These are phyloP conservation scores for Oasisia sp. DNA, from an alignment of 2,888 invertebrate genomes.

Conservation along the genomic window DNA sequence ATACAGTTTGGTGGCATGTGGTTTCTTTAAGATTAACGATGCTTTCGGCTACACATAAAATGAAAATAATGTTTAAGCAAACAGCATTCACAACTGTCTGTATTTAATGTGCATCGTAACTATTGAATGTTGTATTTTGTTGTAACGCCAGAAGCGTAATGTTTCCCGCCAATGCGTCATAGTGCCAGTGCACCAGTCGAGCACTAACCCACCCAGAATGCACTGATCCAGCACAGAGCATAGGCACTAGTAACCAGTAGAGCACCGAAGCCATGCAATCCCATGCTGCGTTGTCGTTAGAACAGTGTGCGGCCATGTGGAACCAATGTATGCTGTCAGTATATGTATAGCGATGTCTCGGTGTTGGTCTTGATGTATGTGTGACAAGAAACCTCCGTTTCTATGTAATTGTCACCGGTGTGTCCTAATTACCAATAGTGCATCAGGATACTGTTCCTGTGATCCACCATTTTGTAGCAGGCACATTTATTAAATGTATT, in stretches of 20 bases:
- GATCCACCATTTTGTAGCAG: neutral
- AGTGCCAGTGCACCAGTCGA: neutral
- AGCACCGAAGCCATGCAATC: neutral
- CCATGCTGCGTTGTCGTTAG: neutral
- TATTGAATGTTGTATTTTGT: neutral
- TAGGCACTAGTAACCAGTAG: neutral
- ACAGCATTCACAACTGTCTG: neutral
- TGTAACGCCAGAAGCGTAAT: neutral
- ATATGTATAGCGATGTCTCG: neutral
- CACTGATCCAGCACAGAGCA: neutral
- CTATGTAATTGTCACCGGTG: neutral
- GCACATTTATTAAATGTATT: neutral
- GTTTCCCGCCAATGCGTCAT: neutral
- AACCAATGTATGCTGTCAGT: too few relatives aligned
- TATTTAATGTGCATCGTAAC: neutral
- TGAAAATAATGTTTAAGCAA: neutral
- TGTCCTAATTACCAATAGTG: neutral
- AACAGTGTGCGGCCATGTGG: neutral
- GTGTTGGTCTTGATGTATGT: neutral
- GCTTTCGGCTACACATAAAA: neutral
- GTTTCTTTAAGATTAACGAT: neutral
- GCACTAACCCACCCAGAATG: neutral
- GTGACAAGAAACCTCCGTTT: neutral
- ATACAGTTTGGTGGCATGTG: neutral
- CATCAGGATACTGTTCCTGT: neutral